Evolutionary conservation across 2,888 invertebrate genomes (phyloP).

Genomic region (Tuta absoluta): DNA sequence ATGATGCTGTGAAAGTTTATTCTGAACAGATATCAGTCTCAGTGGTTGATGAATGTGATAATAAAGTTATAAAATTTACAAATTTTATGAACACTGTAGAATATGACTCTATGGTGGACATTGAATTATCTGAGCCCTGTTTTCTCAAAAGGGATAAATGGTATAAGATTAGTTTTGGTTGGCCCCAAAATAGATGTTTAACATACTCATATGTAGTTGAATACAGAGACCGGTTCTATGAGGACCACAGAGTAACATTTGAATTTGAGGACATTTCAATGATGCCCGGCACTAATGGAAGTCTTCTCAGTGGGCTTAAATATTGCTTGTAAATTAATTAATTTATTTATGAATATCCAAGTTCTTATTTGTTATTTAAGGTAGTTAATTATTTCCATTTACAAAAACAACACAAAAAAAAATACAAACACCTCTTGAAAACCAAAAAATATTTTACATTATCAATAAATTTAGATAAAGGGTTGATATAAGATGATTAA

Average conservation of each 20-base stretch:
- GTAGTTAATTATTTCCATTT: neutral
- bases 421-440: constrained; percentile 4
- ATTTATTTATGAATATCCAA: neutral
- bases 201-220: constrained; percentile 68
- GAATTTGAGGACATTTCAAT: constrained; percentile 69
- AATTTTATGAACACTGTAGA: constrained; percentile 66
- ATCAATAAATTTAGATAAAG: neutral
- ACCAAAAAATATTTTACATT: constrained; percentile 3
- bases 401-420: neutral
- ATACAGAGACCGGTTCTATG: constrained; percentile 60
- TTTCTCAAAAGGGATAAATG: constrained; percentile 69
- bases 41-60: constrained; percentile 61
- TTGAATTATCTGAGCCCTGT: constrained; percentile 67
- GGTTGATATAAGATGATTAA: neutral
- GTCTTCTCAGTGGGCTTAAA: constrained; percentile 70
- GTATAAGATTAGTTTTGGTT: constrained; percentile 70
- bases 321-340: constrained; percentile 60
- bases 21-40: constrained; percentile 67
- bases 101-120: constrained; percentile 69
- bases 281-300: constrained; percentile 56
- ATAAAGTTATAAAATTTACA: constrained; percentile 58
- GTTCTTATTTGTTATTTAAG: too few relatives aligned
- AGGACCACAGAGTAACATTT: constrained; percentile 61
- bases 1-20: constrained; percentile 59
- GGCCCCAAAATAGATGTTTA: constrained; percentile 60